These are phyloP conservation scores for Podarcis cretensis DNA, from an alignment of 2,113 vertebrate genomes.

Conservation along the genomic window DNA sequence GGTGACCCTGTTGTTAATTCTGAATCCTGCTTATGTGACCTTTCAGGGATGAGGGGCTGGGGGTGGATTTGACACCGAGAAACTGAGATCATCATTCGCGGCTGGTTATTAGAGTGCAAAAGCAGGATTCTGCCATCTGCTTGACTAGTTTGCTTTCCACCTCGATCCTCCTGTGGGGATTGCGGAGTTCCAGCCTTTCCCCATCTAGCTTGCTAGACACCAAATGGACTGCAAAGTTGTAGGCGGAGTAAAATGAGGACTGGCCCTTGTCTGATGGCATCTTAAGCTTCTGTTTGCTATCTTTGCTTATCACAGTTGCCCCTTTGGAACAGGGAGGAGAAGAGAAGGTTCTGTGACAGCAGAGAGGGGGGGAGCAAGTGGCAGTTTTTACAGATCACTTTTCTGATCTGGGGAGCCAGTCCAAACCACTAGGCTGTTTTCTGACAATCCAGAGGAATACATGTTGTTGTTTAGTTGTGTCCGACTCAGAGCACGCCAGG, in stretches of 20 bases:
- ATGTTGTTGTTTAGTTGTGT: too few relatives aligned
- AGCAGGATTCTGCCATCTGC: conserved; percentile 13
- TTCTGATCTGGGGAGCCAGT: too few relatives aligned
- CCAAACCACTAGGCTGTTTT: background rate
- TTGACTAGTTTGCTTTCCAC: background rate
- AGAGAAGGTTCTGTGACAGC: background rate
- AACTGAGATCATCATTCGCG: conserved; percentile 1
- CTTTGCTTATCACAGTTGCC: background rate
- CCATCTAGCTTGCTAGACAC: background rate
- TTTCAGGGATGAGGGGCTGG: background rate
- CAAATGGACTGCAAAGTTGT: background rate
- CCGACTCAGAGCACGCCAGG: too few relatives aligned
- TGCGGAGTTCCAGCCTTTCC: background rate
- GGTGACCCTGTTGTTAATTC: background rate
- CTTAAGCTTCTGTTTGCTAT: background rate
- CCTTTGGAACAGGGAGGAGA: background rate
- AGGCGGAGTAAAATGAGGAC: background rate
- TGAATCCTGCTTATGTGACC: conserved; percentile 14
- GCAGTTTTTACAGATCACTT: background rate
- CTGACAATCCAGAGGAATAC: too few relatives aligned
- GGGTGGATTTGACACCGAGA: rapidly evolving
- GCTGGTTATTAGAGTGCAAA: conserved; percentile 8
- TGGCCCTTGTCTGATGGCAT: background rate
- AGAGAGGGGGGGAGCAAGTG: background rate
- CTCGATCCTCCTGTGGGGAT: background rate